A percentile compares a stretch with the other conserved stretches of the same genome.
phyloP scores from a whole-genome alignment of 2,113 vertebrate genomes.

The Chelonoidis abingdonii region DNA sequence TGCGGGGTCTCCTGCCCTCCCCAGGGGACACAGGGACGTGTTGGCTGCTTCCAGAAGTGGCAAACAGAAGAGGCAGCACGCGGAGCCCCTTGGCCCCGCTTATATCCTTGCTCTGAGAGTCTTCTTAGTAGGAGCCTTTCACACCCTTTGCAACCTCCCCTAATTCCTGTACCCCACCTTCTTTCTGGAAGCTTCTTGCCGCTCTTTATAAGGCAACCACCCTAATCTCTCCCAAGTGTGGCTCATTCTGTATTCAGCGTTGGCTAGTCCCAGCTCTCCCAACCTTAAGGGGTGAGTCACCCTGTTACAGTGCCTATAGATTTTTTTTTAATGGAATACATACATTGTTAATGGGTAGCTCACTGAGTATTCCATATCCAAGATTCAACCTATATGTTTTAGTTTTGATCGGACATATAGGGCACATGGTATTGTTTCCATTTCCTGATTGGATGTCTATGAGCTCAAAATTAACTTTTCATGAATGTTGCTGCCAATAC shows the following conservation, averaged over 20 bases:
- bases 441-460: background rate
- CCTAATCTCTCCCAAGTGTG: no score
- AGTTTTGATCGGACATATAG: background rate
- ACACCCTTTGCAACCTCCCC: background rate
- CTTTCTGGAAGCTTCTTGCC: background rate
- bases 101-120: background rate
- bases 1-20: no score
- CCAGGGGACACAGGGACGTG: no score
- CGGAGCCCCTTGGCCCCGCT: no score
- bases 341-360: background rate
- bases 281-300: no score
- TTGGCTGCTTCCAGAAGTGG: no score
- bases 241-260: no score
- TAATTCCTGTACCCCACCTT: background rate
- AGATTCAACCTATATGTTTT: accelerated
- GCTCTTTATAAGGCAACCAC: background rate
- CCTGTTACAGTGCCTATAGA: background rate
- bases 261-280: no score
- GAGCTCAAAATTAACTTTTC: background rate
- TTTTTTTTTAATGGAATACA: background rate
- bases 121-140: background rate
- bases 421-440: background rate
- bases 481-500: background rate
- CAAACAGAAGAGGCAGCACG: no score
- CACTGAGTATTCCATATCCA: background rate